Percentiles rank a stretch among this genome's conserved stretches.
Evolutionary conservation across 1,140 invertebrate genomes (phyloP).

Genomic region (Lordiphosa stackelbergi): DNA sequence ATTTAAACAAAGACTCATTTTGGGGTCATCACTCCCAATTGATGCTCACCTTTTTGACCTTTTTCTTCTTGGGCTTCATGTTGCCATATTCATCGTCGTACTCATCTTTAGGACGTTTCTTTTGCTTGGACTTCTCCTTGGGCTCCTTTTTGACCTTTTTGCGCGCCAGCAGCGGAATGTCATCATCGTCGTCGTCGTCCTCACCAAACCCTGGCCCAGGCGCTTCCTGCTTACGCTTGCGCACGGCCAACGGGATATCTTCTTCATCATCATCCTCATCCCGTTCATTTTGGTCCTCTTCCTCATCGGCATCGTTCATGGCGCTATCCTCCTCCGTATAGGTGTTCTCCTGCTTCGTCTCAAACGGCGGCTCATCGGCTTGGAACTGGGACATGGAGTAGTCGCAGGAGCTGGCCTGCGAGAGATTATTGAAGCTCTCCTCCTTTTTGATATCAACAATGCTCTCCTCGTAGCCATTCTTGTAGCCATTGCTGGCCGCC

Average conservation of each 20-base stretch:
- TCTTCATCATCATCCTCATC: conserved; percentile 83
- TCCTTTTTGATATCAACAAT: conserved; percentile 61
- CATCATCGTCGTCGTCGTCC: conserved; percentile 80
- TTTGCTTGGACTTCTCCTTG: conserved; percentile 80
- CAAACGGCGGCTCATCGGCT: conserved; percentile 77
- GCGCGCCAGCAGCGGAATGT: conserved; percentile 82
- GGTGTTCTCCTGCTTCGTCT: conserved; percentile 55
- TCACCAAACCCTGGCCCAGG: conserved; percentile 24
- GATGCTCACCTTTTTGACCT: conserved; percentile 72
- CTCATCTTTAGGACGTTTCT: conserved; percentile 80
- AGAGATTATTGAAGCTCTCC: conserved; percentile 77
- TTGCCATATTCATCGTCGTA: conserved; percentile 80
- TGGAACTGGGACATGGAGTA: conserved; percentile 83
- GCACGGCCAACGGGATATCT: conserved; percentile 86
- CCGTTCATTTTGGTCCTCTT: conserved; percentile 82
- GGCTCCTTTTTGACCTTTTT: conserved; percentile 81
- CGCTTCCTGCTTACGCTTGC: conserved; percentile 57
- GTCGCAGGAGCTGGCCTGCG: conserved; percentile 82
- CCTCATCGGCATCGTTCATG: conserved; percentile 77
- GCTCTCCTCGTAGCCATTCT: conserved; percentile 67
- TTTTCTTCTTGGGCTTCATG: conserved; percentile 80
- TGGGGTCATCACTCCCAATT: too few species aligned
- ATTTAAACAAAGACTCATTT: neutral
- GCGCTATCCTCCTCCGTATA: conserved; percentile 56
- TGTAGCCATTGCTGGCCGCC: conserved; percentile 64